phyloP scores from a whole-genome alignment of 2,113 vertebrate genomes.

The Gracilinanus agilis region DNA sequence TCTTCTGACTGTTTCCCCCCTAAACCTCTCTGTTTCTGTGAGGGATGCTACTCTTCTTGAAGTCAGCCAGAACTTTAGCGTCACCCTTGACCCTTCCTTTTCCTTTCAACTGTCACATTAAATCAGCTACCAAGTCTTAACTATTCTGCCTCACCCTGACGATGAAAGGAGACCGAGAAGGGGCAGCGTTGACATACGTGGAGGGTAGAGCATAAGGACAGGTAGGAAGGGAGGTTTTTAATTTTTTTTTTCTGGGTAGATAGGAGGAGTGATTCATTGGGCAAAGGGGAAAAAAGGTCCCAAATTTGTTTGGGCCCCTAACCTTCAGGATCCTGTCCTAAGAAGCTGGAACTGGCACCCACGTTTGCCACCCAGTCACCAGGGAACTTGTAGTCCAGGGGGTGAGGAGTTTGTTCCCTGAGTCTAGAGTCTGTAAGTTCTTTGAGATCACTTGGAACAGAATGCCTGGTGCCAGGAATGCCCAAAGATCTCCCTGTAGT shows the following conservation, averaged over 20 bases:
- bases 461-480: too few relatives aligned
- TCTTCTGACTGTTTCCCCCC: background rate
- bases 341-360: background rate
- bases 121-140: background rate
- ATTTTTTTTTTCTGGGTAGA: background rate
- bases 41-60: background rate
- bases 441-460: background rate
- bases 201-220: background rate
- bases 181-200: background rate
- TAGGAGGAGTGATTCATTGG: background rate
- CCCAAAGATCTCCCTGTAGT: background rate
- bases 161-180: background rate
- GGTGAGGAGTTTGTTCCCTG: background rate
- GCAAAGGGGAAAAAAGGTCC: background rate
- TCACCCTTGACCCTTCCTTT: background rate
- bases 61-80: background rate
- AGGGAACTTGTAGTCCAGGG: background rate
- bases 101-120: background rate
- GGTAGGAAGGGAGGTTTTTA: background rate
- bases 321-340: background rate
- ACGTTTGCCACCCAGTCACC: background rate
- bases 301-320: background rate
- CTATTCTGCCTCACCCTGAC: background rate
- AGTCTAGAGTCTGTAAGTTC: background rate
- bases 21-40: background rate